Base-by-base conservation (phyloP, 2,888 invertebrate genomes). In the Scrobipalpa costella region DNA sequence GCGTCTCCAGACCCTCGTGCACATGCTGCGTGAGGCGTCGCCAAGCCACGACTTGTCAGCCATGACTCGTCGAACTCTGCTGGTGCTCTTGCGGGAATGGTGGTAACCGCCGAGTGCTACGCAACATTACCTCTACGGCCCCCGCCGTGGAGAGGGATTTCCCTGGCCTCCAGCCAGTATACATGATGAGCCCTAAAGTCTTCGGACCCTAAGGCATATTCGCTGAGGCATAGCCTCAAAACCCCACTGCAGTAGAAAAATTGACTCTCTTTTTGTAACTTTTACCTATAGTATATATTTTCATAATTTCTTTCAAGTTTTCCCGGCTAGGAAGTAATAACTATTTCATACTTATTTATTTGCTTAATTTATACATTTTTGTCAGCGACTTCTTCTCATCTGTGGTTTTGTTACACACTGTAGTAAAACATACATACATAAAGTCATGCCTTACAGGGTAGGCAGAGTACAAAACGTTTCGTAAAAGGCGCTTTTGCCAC, bases 1-100 rank as follows among this genome's bases (percentile, higher is more conserved):
- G 44, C 44, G 44, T 44, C 44, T 44, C 44, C 44, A 44, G 36
- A 44, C 44, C 44, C 44, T 44, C 44, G 44, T 9, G n/a, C 44
- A 15, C 44, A 5, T 44, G 44, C 44, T 44, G 44, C n/a, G 44
- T n/a, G 44, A 15, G 44, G 44, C n/a, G 44, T 44, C 44, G 44
- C 44, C 27, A 44, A 44, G 44, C 44, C 44, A 44, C 44, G 44
- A 44, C 44, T 15, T 44, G 44, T n/a, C 44, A n/a, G n/a, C 44
- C 44, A 15, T 27, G 27, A 27, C 44, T 15, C n/a, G 44, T 44
- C 44, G 44, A 27, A 44, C 44, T 15, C 44, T 15, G 44, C 44
- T n/a, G 44, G 44, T 15, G 44, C 44, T 44, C 44, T 44, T n/a
- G 44, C 44, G 44, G 44, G 44, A 44, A 3, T 7, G 44, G 44